Conservation (phyloP, 1,140 invertebrate genomes). For the Euura saliciscinereae region DNA sequence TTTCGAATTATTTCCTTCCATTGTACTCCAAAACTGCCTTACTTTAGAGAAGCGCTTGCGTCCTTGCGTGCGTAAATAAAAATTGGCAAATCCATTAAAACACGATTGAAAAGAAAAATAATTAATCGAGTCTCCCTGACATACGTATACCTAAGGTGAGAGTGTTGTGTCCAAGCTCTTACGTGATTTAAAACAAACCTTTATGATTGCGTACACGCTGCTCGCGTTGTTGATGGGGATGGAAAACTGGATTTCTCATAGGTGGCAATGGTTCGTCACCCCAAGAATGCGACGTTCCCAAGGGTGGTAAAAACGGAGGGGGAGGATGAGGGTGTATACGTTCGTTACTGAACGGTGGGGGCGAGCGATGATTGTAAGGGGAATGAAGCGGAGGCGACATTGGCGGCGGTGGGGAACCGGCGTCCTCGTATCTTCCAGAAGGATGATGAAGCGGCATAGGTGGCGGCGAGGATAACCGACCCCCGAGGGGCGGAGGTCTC, state of each 20-base stretch:
- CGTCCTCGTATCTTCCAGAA: conserved; percentile 36
- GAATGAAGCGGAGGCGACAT: conserved; percentile 40
- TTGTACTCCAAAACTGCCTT: conserved; percentile 60
- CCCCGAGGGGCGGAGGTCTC: conserved; percentile 66
- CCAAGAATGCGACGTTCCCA: conserved; percentile 41
- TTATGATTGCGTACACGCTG: conserved; percentile 51
- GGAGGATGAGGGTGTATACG: conserved; percentile 30
- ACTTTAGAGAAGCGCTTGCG: conserved; percentile 60
- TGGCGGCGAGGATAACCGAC: conserved; percentile 69
- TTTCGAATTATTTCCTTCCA: conserved; percentile 56
- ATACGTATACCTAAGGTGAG: conserved; percentile 12
- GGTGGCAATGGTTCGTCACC: conserved; percentile 44
- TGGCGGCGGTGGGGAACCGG: conserved; percentile 43
- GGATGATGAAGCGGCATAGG: conserved; percentile 31
- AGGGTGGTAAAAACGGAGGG: conserved; percentile 34
- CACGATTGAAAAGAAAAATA: conserved; percentile 12
- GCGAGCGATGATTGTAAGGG: conserved; percentile 39
- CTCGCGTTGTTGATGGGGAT: conserved; percentile 41
- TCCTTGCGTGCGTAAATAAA: conserved; percentile 55
- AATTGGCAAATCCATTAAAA: conserved; percentile 32
- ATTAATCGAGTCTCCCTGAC: not conserved
- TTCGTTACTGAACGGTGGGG: conserved; percentile 41
- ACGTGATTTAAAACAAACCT: conserved; percentile 46
- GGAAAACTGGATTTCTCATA: conserved; percentile 44
- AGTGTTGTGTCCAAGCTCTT: conserved; percentile 23